Evolutionary conservation across 1,140 invertebrate species (phyloP).

Genomic region (Mycetomoellerius zeteki): DNA sequence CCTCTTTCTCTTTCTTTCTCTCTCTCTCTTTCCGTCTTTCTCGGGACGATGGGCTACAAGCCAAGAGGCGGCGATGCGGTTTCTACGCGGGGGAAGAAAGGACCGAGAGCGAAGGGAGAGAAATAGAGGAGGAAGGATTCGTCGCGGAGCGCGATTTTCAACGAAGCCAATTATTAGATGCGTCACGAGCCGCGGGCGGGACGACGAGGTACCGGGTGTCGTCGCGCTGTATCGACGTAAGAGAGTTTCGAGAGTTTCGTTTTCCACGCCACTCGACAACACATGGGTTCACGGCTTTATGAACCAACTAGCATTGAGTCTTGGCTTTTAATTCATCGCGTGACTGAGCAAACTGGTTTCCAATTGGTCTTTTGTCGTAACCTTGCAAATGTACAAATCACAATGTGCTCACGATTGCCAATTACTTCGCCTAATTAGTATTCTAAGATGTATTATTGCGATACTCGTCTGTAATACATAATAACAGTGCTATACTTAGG

Average conservation of each 20-base stretch:
- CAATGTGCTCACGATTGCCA: conserved; percentile 24
- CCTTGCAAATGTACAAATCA: not conserved
- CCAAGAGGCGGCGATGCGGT: conserved; percentile 31
- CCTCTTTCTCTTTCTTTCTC: not conserved
- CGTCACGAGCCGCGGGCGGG: conserved; percentile 72
- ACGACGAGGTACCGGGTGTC: conserved; percentile 32
- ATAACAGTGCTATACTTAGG: not conserved
- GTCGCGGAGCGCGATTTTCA: conserved; percentile 87
- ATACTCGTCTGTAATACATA: too few relatives aligned
- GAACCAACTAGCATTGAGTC: not conserved
- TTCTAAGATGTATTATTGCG: not conserved
- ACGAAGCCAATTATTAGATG: conserved; percentile 87
- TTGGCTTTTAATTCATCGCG: conserved; percentile 16
- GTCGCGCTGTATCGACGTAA: conserved; percentile 65
- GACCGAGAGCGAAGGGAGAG: conserved; percentile 66
- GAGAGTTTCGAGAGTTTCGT: conserved; percentile 65
- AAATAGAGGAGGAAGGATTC: conserved; percentile 82
- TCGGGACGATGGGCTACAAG: not conserved
- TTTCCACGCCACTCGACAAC: conserved; percentile 46
- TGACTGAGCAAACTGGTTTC: not conserved
- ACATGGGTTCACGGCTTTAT: not conserved
- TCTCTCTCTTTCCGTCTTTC: not conserved
- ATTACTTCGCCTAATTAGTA: conserved; percentile 24
- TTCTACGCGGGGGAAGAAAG: conserved; percentile 46
- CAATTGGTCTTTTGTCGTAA: not conserved